Evolutionary conservation across 2,797 vertebrate genomes (phyloP).

Genomic region (Myotis findleyi): DNA sequence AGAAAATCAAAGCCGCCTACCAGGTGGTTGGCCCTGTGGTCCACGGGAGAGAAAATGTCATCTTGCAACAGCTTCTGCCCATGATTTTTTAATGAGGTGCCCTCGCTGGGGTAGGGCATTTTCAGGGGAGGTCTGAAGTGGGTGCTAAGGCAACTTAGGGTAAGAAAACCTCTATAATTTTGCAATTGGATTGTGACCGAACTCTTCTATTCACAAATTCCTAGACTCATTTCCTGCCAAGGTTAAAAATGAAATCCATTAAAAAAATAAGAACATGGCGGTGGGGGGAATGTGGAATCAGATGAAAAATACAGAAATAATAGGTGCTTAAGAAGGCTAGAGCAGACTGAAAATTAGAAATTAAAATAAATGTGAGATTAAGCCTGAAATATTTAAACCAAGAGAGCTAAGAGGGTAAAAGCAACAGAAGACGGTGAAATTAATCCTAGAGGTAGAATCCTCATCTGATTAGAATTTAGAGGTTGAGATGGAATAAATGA

Average conservation of each 20-base stretch:
- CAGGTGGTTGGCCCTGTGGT: neutral
- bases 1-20: neutral
- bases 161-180: neutral
- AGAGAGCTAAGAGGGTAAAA: neutral
- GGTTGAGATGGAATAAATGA: slow-evolving; percentile 29
- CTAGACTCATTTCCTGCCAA: slow-evolving; percentile 34
- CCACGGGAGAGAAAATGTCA: neutral
- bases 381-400: slow-evolving; percentile 65
- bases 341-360: slow-evolving; percentile 63
- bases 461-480: slow-evolving; percentile 24
- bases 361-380: slow-evolving; percentile 68
- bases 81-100: neutral
- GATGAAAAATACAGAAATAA: slow-evolving; percentile 52
- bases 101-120: neutral
- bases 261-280: neutral
- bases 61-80: neutral
- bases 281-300: neutral
- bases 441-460: neutral
- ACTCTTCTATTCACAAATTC: slow-evolving; percentile 15
- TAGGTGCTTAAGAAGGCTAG: neutral
- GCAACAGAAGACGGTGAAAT: slow-evolving; percentile 36
- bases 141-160: neutral
- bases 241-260: slow-evolving; percentile 46
- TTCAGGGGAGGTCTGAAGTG: neutral
- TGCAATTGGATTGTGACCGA: neutral